Base-by-base conservation (phyloP, 2,113 vertebrate genomes). In the Carassius gibelio region DNA sequence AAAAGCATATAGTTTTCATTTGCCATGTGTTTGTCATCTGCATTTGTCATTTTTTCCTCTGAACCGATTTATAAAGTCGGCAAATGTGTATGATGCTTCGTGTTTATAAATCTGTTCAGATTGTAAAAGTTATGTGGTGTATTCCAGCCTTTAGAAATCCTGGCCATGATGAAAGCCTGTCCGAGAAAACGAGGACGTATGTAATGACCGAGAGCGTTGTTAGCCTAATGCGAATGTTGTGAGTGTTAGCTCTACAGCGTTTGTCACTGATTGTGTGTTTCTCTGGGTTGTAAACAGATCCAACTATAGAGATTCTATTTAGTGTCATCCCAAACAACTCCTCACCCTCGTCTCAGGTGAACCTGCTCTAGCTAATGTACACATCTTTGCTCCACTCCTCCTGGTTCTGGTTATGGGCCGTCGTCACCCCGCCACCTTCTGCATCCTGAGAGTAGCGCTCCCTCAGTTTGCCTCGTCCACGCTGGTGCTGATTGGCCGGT, bases 381-480 rank as follows among this genome's bases (percentile, higher is more conserved):
- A 97, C 95, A 4, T 97, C 96, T 87, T 95, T 95, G 26, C 95
- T 96, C 97, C 97, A 99, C 90, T 97, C 96, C 85, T 97, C 96
- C 86, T 94, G 92, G 87, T 95, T 95, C 71, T 96, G 95, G 82
- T 96, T 95, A 89, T 92, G 95, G 87, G 95, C 92, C 81, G 94
- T 90, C 69, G 94, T 93, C 15, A 93, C 87, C 64, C 95, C 95
- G 4, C 92, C 90, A 45, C 95, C 95, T 79, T 93, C 93, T 0
- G 93, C 91, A 26, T 95, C 94, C 14, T 96, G 93, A 92, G 95
- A 96, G 92, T 95, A 97, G 23, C 93, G 93, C 87, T 96, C 95
- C 88, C 94, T 95, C 91, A 96, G 95, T 93, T 97, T 97, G 92
- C 94, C 95, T 30, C 94, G 95, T 75, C 95, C 94, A 2, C 95